Evolutionary conservation across 2,797 vertebrate species (phyloP).

Genomic region (Xenentodon cancila): DNA sequence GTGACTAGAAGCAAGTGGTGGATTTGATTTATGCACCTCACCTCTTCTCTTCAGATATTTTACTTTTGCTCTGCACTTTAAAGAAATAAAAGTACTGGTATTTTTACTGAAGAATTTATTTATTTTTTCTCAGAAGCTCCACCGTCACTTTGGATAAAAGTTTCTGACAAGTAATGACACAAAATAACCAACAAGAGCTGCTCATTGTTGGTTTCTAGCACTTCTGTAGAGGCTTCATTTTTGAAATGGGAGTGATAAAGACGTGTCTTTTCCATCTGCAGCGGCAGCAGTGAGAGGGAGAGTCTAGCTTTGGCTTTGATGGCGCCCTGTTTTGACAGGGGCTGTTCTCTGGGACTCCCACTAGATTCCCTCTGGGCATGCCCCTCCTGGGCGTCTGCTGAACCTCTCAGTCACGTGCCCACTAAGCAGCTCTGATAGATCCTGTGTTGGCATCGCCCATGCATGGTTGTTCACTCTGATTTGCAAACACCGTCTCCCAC

Average conservation of each 20-base stretch:
- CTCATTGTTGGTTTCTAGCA: no score
- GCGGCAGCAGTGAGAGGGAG: conserved; percentile 1
- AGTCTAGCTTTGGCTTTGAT: conserved; percentile 26
- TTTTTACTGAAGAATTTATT: no score
- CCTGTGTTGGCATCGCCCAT: conserved; percentile 26
- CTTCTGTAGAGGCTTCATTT: no score
- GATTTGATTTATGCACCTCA: not conserved
- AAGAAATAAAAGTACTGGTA: no score
- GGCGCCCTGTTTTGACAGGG: conserved; percentile 39
- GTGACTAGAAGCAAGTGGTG: not conserved
- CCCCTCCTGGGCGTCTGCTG: conserved; percentile 8
- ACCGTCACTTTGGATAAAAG: no score
- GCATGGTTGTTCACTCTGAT: not conserved
- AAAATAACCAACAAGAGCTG: no score
- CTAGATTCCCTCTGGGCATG: no score
- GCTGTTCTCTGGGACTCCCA: conserved; percentile 44
- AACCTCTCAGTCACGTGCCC: conserved; percentile 27
- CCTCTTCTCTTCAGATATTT: no score
- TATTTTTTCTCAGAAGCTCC: no score
- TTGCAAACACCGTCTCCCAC: conserved; percentile 33
- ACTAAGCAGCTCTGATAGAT: not conserved
- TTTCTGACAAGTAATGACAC: no score
- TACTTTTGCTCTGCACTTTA: no score
- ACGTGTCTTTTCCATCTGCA: not conserved
- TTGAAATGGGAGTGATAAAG: no score